Percentiles rank a stretch among this genome's conserved stretches.
Evolutionary conservation across 2,797 vertebrate species (phyloP).

Genomic region (Rhinatrema bivittatum): DNA sequence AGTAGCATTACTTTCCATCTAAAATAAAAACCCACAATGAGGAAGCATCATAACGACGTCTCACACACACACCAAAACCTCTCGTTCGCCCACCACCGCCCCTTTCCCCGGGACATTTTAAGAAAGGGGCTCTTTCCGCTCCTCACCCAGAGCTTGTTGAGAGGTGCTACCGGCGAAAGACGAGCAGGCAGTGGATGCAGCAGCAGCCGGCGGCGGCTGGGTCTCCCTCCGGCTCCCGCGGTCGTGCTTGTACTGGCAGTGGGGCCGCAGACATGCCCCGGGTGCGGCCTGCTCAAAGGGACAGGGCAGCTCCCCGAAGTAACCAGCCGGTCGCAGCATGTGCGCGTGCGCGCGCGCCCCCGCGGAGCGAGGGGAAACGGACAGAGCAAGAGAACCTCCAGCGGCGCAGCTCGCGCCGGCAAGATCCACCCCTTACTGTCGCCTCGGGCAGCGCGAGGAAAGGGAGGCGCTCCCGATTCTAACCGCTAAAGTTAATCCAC

Average conservation of each 20-base stretch:
- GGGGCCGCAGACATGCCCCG: neutral
- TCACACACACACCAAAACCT: too few relatives aligned
- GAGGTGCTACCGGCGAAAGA: neutral
- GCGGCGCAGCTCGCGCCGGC: too few relatives aligned
- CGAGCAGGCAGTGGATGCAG: too few relatives aligned
- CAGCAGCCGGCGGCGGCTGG: neutral
- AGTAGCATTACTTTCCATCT: too few relatives aligned
- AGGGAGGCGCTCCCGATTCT: neutral
- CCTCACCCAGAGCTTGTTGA: neutral
- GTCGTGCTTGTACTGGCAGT: neutral
- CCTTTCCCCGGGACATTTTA: too few relatives aligned
- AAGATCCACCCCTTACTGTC: too few relatives aligned
- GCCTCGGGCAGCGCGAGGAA: too few relatives aligned
- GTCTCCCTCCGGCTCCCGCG: neutral
- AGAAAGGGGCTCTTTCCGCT: neutral
- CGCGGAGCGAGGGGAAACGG: neutral
- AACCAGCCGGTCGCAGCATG: neutral
- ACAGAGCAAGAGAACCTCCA: neutral
- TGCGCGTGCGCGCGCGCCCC: too few relatives aligned
- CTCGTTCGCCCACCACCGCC: too few relatives aligned
- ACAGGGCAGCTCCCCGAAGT: neutral
- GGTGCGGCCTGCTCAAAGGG: neutral
- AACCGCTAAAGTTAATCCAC: neutral
- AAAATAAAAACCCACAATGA: too few relatives aligned
- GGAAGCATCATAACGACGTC: too few relatives aligned